Evolutionary conservation across 2,888 invertebrate genomes (phyloP).

Genomic region (Sepiola atlantica): DNA sequence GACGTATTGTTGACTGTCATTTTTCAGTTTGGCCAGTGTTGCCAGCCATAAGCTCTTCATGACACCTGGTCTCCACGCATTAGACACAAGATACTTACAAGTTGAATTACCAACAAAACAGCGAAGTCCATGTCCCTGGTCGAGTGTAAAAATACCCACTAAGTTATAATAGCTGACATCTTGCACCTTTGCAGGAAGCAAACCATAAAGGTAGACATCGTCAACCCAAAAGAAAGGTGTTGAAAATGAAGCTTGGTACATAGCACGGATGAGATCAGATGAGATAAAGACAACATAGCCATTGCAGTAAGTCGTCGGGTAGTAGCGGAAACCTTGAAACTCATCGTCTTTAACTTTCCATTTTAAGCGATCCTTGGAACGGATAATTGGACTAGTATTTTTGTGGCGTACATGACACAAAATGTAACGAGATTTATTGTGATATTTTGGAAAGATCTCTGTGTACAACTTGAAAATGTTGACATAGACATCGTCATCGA

Average conservation of each 20-base stretch:
- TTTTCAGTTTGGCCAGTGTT: conserved; percentile 50
- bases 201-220: conserved; percentile 72
- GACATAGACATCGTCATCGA: conserved; percentile 68
- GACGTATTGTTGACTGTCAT: background rate
- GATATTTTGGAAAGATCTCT: conserved; percentile 57
- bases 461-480: conserved; percentile 63
- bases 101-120: conserved; percentile 57
- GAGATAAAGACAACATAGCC: conserved; percentile 67
- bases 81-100: conserved; percentile 57
- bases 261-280: conserved; percentile 61
- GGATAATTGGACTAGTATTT: conserved; percentile 61
- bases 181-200: conserved; percentile 66
- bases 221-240: conserved; percentile 74
- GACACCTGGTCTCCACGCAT: conserved; percentile 55
- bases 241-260: conserved; percentile 63
- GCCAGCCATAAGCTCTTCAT: conserved; percentile 61
- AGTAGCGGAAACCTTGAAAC: conserved; percentile 63
- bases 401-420: conserved; percentile 60
- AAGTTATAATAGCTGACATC: conserved; percentile 74
- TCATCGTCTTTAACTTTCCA: conserved; percentile 63
- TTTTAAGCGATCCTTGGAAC: conserved; percentile 55
- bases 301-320: conserved; percentile 71
- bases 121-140: conserved; percentile 71
- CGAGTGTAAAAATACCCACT: conserved; percentile 91
- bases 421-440: conserved; percentile 56